Evolutionary conservation across 2,797 vertebrate species (phyloP).

Genomic region (Pangasius sanitwongsei): DNA sequence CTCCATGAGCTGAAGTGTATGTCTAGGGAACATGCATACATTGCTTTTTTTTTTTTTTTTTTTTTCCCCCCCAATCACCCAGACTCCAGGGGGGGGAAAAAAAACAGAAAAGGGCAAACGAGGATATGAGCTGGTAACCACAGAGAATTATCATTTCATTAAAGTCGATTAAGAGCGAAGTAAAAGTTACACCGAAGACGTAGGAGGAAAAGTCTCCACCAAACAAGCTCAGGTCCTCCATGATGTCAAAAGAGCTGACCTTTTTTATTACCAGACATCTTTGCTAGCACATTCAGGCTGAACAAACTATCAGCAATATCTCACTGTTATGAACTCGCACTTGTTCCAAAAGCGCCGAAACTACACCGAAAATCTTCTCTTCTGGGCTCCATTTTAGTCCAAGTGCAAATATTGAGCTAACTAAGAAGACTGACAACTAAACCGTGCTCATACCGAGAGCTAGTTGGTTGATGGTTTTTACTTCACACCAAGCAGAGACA

Average conservation of each 20-base stretch:
- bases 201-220: slow-evolving; percentile 44
- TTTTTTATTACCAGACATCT: slow-evolving; percentile 64
- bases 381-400: neutral
- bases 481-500: slow-evolving; percentile 47
- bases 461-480: slow-evolving; percentile 53
- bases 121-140: slow-evolving; percentile 66
- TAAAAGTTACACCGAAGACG: slow-evolving; percentile 50
- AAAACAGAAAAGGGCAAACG: slow-evolving; percentile 54
- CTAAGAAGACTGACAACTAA: neutral
- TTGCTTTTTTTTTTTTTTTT: too few species aligned
- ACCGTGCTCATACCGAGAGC: neutral
- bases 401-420: neutral
- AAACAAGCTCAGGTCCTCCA: slow-evolving; percentile 61
- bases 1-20: slow-evolving; percentile 27
- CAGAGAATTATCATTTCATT: slow-evolving; percentile 53
- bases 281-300: slow-evolving; percentile 51
- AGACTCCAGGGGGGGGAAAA: slow-evolving; percentile 34
- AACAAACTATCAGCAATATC: slow-evolving; percentile 35
- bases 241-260: slow-evolving; percentile 69
- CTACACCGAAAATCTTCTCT: slow-evolving; percentile 11
- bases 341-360: slow-evolving; percentile 44
- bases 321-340: slow-evolving; percentile 48
- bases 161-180: slow-evolving; percentile 22
- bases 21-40: slow-evolving; percentile 29
- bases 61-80: slow-evolving; percentile 30